Percentiles rank a stretch among this genome's conserved stretches.
phyloP scores from a whole-genome alignment of 2,113 vertebrate genomes.

The Phalacrocorax pelagicus region DNA sequence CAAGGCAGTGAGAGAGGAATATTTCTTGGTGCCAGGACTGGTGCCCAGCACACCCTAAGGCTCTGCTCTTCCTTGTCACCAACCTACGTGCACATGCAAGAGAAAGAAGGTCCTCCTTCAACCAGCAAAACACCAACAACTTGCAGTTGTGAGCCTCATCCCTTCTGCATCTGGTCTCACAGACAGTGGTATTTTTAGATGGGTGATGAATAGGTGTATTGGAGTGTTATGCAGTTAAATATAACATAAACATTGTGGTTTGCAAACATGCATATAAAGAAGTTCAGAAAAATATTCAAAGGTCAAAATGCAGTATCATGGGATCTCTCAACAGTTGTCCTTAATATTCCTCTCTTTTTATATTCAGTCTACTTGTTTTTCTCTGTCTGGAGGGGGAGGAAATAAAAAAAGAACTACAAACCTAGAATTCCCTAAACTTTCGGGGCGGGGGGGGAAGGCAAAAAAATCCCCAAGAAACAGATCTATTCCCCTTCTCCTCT shows the following conservation, averaged over 20 bases:
- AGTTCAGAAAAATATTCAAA: conserved; percentile 15
- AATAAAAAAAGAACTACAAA: neutral
- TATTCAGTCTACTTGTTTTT: neutral
- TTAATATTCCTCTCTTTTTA: neutral
- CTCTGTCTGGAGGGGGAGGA: neutral
- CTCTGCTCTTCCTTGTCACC: neutral
- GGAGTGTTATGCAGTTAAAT: neutral
- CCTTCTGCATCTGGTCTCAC: neutral
- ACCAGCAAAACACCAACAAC: neutral
- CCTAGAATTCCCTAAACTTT: neutral
- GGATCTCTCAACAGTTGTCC: neutral
- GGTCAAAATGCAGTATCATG: neutral
- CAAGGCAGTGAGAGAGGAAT: neutral
- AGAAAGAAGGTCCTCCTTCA: neutral
- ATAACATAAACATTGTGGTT: neutral
- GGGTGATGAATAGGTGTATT: neutral
- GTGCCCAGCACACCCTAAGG: neutral
- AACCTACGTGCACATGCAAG: fast-evolving
- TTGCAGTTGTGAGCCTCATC: neutral
- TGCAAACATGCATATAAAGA: neutral
- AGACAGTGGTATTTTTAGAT: neutral
- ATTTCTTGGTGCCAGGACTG: neutral
- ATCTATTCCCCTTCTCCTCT: neutral
- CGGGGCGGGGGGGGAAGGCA: too few relatives aligned
- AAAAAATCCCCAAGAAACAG: too few relatives aligned